Evolutionary conservation across 1,140 invertebrate genomes (phyloP), one percentile per base, ranked within the genome.

Genomic region (Caenorhabditis brenneri): DNA sequence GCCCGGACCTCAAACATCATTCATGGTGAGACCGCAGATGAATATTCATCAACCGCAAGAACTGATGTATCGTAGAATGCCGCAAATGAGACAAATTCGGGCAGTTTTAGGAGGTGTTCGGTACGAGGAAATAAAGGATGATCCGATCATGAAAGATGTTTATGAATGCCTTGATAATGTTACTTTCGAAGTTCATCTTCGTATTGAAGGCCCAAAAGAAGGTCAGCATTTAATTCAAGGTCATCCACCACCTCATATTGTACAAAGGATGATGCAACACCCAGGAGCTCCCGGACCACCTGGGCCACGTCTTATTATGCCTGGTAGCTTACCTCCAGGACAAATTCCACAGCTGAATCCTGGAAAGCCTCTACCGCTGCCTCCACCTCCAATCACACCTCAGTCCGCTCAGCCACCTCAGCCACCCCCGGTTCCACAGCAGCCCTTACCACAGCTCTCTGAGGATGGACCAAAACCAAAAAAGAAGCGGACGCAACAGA

Each of bases 401-500:
- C 49, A 48, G 33, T 48, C 33, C 5, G 46, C 78, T 48, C 48
- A 80, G 9, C 82, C 74, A 24, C 69, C 78, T 48, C 48, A 51
- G n/a, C 82, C 65, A n/a, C 82, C 46, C n/a, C n/a, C n/a, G n/a
- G n/a, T n/a, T n/a, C n/a, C n/a, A n/a, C n/a, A n/a, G n/a, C n/a
- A n/a, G n/a, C n/a, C n/a, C n/a, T n/a, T n/a, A n/a, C n/a, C n/a
- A 36, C 24, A 65, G 46, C 5, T 69, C 60, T 22, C 74, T 4
- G 74, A 51, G n/a, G 87, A 88, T 12, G 10, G 81, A 10, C 82
- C 86, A 46, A 88, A 86, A 39, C 58, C 84, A 9, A 89, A 90
- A 69, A 87, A 89, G 80, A 90, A 88, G 78, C 29, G 88, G 16
- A 36, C 36, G 16, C 49, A 81, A 29, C 89, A 92, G 85, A 86